A percentile compares a stretch with the other conserved stretches of the same genome.
These are phyloP conservation scores for Spongia lamella DNA, from an alignment of 37 sponge, comb jelly and placozoan genomes.

Conservation along the genomic window DNA sequence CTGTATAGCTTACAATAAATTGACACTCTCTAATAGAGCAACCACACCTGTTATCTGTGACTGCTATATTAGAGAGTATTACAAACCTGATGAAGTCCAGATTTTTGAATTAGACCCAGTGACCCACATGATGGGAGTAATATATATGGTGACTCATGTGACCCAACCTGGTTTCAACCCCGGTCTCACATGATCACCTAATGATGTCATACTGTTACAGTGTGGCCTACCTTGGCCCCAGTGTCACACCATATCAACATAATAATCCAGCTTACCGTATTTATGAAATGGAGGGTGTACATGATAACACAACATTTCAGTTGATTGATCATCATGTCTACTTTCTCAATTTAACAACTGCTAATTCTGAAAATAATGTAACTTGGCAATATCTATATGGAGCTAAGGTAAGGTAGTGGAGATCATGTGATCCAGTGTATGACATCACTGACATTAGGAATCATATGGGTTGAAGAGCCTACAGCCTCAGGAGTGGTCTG, in stretches of 20 bases:
- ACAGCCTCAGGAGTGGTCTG: constrained; percentile 71
- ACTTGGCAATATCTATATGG: constrained; percentile 85
- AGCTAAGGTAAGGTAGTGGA: constrained; percentile 61
- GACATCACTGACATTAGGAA: constrained; percentile 9
- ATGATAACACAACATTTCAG: constrained; percentile 55
- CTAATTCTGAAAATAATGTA: constrained; percentile 64
- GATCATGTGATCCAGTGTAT: background rate
- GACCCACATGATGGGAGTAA: background rate
- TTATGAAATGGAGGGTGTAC: constrained; percentile 85
- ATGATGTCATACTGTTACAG: constrained; percentile 17
- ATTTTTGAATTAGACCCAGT: background rate
- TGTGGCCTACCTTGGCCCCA: constrained; percentile 69
- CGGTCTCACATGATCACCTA: too few species aligned
- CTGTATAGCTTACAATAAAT: too few species aligned
- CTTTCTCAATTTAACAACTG: constrained; percentile 78
- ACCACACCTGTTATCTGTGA: too few species aligned
- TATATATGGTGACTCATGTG: too few species aligned
- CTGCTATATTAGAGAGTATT: too few species aligned
- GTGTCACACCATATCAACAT: constrained; percentile 66
- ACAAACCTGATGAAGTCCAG: too few species aligned
- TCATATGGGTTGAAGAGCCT: constrained; percentile 59
- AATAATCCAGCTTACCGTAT: constrained; percentile 71
- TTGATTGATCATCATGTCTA: constrained; percentile 72
- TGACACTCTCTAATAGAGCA: too few species aligned
- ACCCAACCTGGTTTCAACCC: too few species aligned